Percentiles rank a stretch among this genome's conserved stretches.
Evolutionary conservation across 2,888 invertebrate species (phyloP).

Genomic region (Copidosoma aretas): DNA sequence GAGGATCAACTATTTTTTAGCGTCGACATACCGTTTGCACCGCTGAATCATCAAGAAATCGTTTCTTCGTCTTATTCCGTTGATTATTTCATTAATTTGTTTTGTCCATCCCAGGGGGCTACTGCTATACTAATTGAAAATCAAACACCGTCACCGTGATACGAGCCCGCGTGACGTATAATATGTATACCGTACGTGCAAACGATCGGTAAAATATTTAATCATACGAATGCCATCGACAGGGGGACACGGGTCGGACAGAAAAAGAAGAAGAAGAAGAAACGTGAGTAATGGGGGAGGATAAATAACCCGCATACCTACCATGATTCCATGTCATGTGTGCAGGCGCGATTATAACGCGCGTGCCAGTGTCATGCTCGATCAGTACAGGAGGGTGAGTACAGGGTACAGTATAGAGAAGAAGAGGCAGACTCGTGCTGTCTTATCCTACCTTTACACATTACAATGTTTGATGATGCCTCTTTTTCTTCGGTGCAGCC

Average conservation of each 20-base stretch:
- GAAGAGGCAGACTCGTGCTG: neutral
- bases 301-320: neutral
- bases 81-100: too few relatives aligned
- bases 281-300: neutral
- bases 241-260: neutral
- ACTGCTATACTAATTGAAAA: too few relatives aligned
- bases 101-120: too few relatives aligned
- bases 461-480: neutral
- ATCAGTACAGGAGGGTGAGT: neutral
- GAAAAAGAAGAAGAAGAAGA: neutral
- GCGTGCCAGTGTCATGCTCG: neutral
- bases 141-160: too few relatives aligned
- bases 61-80: too few relatives aligned
- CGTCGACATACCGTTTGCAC: too few relatives aligned
- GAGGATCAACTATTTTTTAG: too few relatives aligned
- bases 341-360: too few relatives aligned
- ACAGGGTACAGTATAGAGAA: neutral
- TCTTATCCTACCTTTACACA: neutral
- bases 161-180: neutral
- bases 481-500: neutral
- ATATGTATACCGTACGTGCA: neutral
- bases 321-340: neutral
- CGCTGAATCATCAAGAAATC: too few relatives aligned
- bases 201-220: slow-evolving; percentile 13
- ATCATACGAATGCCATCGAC: slow-evolving; percentile 8